Evolutionary conservation across 2,797 vertebrate species (phyloP), one percentile per base, ranked within the genome.

Genomic region (Myiothlypis chrysogaster): DNA sequence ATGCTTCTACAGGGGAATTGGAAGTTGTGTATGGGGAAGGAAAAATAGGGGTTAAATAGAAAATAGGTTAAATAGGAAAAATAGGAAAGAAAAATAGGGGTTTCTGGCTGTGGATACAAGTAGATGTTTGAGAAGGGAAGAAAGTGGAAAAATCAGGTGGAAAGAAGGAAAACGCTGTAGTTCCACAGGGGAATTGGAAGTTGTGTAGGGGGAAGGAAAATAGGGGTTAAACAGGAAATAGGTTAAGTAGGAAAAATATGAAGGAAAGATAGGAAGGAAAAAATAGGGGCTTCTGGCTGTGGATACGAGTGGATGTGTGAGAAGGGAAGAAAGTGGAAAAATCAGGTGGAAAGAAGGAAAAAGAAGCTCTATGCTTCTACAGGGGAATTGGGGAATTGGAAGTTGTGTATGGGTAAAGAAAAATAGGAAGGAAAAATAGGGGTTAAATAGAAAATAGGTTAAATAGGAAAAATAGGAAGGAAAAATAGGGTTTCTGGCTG

Each of bases 241-340:
- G 49, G 49, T 18, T 50, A 28, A 50, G 28, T 28, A 28, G 27
- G 49, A 50, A 50, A 18, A 27, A 27, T 49, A 10, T 27, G 16
- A 52, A 52, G 12, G 12, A 39, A 39, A 49, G 5, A 15, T 10
- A 49, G 17, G 17, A 32, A 52, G 50, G 30, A n/a, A n/a, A 55
- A n/a, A 14, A 6, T 0, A 6, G 4, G 43, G 11, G 0, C n/a
- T 25, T 70, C 14, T 81, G 49, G 14, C 1, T 76, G 19, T 46
- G 44, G 18, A 5, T 8, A 19, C 0, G 0, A 57, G 21, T 6
- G 7, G 44, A 11, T 68, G 44, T 7, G 5, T 7, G 56, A 72
- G 43, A 60, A 75, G 34, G 56, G 34, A 35, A 57, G 34, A 57
- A 18, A 5, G 1, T 35, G 25, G 20, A 69, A 52, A 17, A 46